Evolutionary conservation across 2,888 invertebrate species (phyloP).

Genomic region (Cistogaster globosa): DNA sequence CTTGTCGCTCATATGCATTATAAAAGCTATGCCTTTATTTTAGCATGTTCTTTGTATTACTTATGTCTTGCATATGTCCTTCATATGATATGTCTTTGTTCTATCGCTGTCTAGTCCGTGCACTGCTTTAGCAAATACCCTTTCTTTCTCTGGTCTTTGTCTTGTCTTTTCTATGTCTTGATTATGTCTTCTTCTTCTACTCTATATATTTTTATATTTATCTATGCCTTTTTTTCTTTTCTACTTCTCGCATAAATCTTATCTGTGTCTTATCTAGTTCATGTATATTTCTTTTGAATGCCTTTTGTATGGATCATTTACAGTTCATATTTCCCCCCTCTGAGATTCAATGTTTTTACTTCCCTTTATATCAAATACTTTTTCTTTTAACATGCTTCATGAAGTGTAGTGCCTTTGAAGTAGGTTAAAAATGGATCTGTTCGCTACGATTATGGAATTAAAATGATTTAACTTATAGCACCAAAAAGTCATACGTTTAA

Average conservation of each 20-base stretch:
- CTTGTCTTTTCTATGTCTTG: constrained; percentile 6
- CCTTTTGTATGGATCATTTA: too few species aligned
- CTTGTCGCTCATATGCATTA: not conserved
- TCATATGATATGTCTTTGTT: not conserved
- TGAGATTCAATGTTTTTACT: not conserved
- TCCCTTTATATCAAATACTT: not conserved
- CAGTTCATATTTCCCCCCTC: not conserved
- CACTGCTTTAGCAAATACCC: too few species aligned
- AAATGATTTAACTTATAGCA: constrained; percentile 29
- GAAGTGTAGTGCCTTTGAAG: constrained; percentile 36
- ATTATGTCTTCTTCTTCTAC: not conserved
- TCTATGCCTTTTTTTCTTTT: not conserved
- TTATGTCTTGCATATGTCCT: not conserved
- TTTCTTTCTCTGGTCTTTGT: not conserved
- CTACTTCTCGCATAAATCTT: not conserved
- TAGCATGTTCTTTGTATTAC: not conserved
- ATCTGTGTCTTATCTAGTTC: not conserved
- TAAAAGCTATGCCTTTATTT: too few species aligned
- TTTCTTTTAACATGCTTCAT: constrained; percentile 40
- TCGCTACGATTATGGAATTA: constrained; percentile 21
- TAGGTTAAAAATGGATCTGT: constrained; percentile 13
- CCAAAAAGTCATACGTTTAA: not conserved
- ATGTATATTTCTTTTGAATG: not conserved
- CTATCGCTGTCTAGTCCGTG: not conserved
- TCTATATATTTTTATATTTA: not conserved